Percentiles rank a stretch among this genome's conserved stretches.
These are phyloP conservation scores for Manis pentadactyla DNA, from an alignment of 2,797 vertebrate species.

Conservation along the genomic window DNA sequence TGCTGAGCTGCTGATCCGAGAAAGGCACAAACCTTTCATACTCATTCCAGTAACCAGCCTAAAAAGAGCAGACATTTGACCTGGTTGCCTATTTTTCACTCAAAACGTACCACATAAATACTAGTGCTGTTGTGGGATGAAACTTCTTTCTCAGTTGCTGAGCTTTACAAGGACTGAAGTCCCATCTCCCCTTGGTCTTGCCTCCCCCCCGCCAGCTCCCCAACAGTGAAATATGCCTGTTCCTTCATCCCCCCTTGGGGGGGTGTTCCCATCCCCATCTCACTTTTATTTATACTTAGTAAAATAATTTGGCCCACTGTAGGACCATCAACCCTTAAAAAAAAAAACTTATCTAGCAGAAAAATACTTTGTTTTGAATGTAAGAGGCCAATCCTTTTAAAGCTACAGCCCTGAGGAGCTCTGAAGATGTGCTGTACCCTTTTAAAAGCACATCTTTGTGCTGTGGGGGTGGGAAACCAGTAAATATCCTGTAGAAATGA, in stretches of 20 bases:
- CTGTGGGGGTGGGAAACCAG: background rate
- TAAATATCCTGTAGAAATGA: background rate
- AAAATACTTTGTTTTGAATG: slow-evolving; percentile 35
- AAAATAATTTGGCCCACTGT: slow-evolving; percentile 11
- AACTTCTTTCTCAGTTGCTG: background rate
- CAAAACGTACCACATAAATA: slow-evolving; percentile 23
- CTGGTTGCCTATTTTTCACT: slow-evolving; percentile 50
- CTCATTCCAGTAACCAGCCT: slow-evolving; percentile 99
- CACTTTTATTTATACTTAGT: background rate
- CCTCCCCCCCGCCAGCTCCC: background rate
- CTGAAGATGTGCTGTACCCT: too few relatives aligned
- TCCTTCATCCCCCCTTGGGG: background rate
- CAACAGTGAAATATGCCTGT: background rate
- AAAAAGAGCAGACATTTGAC: slow-evolving; percentile 85
- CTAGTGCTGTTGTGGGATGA: background rate
- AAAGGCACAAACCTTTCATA: slow-evolving; percentile 97
- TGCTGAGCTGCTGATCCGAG: slow-evolving; percentile 94
- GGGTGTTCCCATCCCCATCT: background rate
- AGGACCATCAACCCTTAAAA: background rate
- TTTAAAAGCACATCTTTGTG: background rate
- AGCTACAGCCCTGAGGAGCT: too few relatives aligned
- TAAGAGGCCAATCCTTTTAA: background rate
- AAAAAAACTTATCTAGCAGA: background rate
- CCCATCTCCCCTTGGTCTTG: background rate
- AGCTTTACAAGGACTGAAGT: slow-evolving; percentile 22